Conservation (phyloP, 2,888 invertebrate genomes). For the Drosophila lacicola region DNA sequence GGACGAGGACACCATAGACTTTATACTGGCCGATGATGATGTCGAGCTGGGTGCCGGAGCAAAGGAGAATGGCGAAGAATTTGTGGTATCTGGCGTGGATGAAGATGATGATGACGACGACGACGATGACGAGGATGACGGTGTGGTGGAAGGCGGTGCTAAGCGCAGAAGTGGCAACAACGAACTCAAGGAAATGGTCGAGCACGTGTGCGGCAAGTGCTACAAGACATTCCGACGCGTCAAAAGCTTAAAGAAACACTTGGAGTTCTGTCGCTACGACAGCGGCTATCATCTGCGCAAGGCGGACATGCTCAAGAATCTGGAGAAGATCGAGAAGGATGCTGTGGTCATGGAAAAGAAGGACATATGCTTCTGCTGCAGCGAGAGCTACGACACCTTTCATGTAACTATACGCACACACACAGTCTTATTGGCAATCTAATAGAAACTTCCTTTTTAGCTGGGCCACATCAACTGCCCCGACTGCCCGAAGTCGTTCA, state of each 20-base stretch:
- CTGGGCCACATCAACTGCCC: constrained; percentile 85
- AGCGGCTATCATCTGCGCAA: constrained; percentile 81
- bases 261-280: constrained; percentile 82
- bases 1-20: constrained; percentile 79
- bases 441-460: constrained; percentile 58
- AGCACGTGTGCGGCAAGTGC: constrained; percentile 85
- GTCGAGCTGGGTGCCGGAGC: constrained; percentile 31
- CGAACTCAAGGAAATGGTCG: constrained; percentile 80
- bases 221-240: constrained; percentile 82
- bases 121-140: constrained; percentile 59
- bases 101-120: constrained; percentile 61
- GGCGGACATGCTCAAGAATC: constrained; percentile 82
- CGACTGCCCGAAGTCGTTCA: constrained; percentile 90
- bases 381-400: constrained; percentile 84
- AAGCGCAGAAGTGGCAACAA: constrained; percentile 33
- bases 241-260: constrained; percentile 82
- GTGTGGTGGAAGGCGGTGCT: constrained; percentile 11
- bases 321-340: constrained; percentile 83
- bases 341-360: constrained; percentile 82
- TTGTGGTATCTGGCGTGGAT: constrained; percentile 61
- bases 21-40: constrained; percentile 76
- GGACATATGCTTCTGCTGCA: constrained; percentile 84
- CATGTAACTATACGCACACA: constrained; percentile 73
- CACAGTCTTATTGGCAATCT: neutral
- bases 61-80: constrained; percentile 55